Evolutionary conservation across 2,113 vertebrate genomes (phyloP).

Genomic region (Callaeas wilsoni): DNA sequence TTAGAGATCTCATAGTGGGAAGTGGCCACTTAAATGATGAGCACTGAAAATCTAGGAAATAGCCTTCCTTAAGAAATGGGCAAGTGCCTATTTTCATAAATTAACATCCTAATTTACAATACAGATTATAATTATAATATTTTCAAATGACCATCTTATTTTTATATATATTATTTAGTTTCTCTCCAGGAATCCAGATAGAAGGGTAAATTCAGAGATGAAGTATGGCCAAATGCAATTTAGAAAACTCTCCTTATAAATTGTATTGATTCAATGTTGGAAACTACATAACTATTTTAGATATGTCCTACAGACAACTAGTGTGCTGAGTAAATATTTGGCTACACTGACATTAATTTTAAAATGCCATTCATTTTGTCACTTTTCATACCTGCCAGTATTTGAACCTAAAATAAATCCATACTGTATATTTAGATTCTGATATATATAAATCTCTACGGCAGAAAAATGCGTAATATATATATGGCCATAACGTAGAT

Average conservation of each 20-base stretch:
- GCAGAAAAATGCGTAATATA: neutral
- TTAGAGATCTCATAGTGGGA: constrained; percentile 28
- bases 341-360: neutral
- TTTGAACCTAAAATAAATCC: neutral
- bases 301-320: neutral
- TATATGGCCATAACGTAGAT: neutral
- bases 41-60: neutral
- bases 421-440: neutral
- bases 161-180: neutral
- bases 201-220: neutral
- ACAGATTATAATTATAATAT: neutral
- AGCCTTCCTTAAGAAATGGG: neutral
- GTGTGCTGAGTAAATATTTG: neutral
- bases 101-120: neutral
- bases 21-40: constrained; percentile 28
- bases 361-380: neutral
- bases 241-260: neutral
- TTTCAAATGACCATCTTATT: neutral
- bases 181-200: neutral
- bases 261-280: neutral
- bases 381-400: neutral
- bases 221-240: neutral
- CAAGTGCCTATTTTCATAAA: neutral
- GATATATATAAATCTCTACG: neutral
- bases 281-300: neutral